Conservation (phyloP, 2,888 invertebrate genomes). For the Metellina segmentata region DNA sequence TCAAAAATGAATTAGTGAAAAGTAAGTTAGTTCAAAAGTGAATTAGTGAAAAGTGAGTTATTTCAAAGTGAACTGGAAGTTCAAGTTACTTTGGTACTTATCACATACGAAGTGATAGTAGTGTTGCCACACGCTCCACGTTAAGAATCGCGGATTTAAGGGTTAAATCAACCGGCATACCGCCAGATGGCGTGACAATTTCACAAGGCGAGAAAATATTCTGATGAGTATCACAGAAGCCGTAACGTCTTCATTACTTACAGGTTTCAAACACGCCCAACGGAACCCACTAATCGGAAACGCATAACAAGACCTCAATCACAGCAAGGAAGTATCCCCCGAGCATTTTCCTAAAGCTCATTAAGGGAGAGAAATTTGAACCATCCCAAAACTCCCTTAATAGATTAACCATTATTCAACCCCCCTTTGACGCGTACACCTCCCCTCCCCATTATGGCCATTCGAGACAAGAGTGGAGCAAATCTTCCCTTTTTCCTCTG, state of each 20-base stretch:
- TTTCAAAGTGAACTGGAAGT: too few relatives aligned
- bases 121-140: too few relatives aligned
- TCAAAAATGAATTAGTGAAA: too few relatives aligned
- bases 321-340: neutral
- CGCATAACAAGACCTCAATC: conserved; percentile 48
- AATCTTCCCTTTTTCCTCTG: neutral
- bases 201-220: neutral
- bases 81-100: too few relatives aligned
- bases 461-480: conserved; percentile 17
- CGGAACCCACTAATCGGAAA: conserved; percentile 30
- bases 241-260: conserved; percentile 52
- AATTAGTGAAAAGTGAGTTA: too few relatives aligned
- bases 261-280: conserved; percentile 21
- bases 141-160: neutral
- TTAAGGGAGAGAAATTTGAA: conserved; percentile 66
- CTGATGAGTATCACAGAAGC: conserved; percentile 66
- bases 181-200: conserved; percentile 9
- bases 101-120: too few relatives aligned
- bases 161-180: conserved; percentile 3
- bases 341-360: conserved; percentile 61
- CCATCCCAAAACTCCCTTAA: conserved; percentile 48
- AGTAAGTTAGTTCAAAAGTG: too few relatives aligned
- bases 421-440: neutral
- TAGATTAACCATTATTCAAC: conserved; percentile 70
- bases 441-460: neutral